phyloP scores from a whole-genome alignment of 2,888 invertebrate species.

The Thymelicus sylvestris region DNA sequence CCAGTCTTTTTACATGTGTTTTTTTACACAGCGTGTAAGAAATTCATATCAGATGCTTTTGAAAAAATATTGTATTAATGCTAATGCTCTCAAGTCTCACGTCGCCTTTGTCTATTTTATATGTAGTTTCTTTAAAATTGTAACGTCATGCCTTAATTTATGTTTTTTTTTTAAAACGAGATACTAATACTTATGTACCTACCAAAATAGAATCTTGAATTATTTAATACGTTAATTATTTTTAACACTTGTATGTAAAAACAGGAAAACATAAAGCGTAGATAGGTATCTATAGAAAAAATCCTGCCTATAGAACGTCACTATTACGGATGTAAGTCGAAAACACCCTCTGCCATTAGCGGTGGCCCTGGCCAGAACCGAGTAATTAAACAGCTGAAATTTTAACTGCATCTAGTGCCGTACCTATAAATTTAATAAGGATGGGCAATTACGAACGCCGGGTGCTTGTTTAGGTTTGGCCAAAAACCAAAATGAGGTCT shows the following conservation, averaged over 20 bases:
- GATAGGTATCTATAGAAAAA: too few relatives aligned
- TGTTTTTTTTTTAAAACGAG: too few relatives aligned
- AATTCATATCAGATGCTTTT: constrained; percentile 33
- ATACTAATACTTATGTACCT: too few relatives aligned
- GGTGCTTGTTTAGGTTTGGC: constrained; percentile 77
- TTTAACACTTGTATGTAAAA: too few relatives aligned
- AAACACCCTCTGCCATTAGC: constrained; percentile 52
- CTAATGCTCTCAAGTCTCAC: background rate
- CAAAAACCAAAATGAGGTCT: constrained; percentile 76
- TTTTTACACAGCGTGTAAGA: constrained; percentile 19
- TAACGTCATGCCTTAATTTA: too few relatives aligned
- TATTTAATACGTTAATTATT: too few relatives aligned
- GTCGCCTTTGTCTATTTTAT: background rate
- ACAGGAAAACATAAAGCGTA: too few relatives aligned
- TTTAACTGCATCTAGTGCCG: constrained; percentile 73
- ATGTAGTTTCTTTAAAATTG: background rate
- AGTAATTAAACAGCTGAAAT: constrained; percentile 82
- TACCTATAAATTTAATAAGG: constrained; percentile 77
- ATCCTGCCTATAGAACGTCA: background rate
- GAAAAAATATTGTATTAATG: background rate
- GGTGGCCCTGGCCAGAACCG: constrained; percentile 73
- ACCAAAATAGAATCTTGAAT: too few relatives aligned
- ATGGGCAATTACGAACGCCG: constrained; percentile 76
- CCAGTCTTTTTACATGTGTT: constrained; percentile 43
- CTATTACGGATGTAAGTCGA: background rate